phyloP scores from a whole-genome alignment of 2,113 vertebrate genomes.

The Arizona elegans region DNA sequence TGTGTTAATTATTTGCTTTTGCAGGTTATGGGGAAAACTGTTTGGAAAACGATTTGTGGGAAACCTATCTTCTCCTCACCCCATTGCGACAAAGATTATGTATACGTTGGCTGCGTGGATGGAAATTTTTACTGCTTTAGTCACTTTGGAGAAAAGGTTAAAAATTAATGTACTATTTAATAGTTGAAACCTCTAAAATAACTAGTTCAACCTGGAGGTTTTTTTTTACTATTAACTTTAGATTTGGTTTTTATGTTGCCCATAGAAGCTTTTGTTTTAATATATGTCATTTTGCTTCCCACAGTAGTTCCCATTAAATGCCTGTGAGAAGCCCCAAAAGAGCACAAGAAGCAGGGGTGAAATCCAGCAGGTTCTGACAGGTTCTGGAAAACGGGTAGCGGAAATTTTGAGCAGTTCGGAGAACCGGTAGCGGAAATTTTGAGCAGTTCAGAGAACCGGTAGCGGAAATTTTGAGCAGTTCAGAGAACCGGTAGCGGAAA shows the following conservation, averaged over 20 bases:
- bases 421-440: too few species aligned
- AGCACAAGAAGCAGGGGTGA: neutral
- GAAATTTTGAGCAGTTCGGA: too few species aligned
- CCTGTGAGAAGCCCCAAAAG: neutral
- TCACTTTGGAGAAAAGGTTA: constrained; percentile 82
- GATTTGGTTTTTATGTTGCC: neutral
- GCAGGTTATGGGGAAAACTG: constrained; percentile 75
- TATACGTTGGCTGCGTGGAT: constrained; percentile 88
- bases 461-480: too few species aligned
- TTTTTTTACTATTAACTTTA: neutral
- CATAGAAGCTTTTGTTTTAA: neutral
- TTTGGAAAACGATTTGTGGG: constrained; percentile 78
- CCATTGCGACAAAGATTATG: constrained; percentile 60
- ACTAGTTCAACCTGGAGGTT: neutral
- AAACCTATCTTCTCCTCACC: constrained; percentile 92
- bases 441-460: too few species aligned
- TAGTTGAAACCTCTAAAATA: neutral
- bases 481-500: too few species aligned
- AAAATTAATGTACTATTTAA: accelerated
- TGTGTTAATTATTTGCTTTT: constrained; percentile 10
- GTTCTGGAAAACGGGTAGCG: too few species aligned
- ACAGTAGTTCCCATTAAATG: neutral
- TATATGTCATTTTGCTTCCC: neutral
- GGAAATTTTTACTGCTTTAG: constrained; percentile 81
- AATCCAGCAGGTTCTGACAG: too few species aligned